These are phyloP conservation scores for Poeciliopsis occidentalis DNA, from an alignment of 2,113 vertebrate genomes.

Conservation along the genomic window DNA sequence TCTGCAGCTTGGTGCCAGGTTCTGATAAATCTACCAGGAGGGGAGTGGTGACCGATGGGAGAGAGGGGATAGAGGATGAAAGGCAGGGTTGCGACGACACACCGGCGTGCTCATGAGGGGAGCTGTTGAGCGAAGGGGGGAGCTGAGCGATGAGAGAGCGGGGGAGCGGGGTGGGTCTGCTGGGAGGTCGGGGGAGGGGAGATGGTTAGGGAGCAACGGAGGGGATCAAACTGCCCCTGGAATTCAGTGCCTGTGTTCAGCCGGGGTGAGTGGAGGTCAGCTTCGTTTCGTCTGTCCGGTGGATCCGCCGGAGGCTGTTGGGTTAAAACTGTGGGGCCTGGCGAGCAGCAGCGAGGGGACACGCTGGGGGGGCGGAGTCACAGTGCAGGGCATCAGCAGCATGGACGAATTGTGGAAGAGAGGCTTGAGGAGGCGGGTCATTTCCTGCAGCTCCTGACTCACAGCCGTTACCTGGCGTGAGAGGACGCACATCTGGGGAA, in stretches of 20 bases:
- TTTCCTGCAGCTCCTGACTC: constrained; percentile 82
- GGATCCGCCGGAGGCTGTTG: constrained; percentile 32
- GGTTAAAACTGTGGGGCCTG: constrained; percentile 30
- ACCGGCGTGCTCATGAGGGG: constrained; percentile 54
- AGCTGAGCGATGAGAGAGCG: constrained; percentile 55
- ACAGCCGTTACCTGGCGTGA: constrained; percentile 81
- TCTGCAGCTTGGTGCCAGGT: not conserved
- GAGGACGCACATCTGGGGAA: constrained; percentile 78
- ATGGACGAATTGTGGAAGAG: constrained; percentile 69
- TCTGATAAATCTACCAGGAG: constrained; percentile 40
- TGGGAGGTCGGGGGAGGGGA: constrained; percentile 28
- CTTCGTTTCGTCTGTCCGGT: constrained; percentile 13
- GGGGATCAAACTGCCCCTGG: constrained; percentile 24
- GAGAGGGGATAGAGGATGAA: constrained; percentile 44
- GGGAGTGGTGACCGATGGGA: constrained; percentile 21
- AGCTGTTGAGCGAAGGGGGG: constrained; percentile 70
- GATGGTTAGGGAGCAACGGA: constrained; percentile 25
- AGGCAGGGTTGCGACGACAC: constrained; percentile 18
- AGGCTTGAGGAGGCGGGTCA: constrained; percentile 80
- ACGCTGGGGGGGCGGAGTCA: constrained; percentile 70
- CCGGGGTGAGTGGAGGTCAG: not conserved
- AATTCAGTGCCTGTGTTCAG: not conserved
- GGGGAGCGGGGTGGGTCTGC: constrained; percentile 3
- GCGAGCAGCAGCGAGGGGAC: constrained; percentile 56
- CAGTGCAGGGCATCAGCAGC: constrained; percentile 42